Evolutionary conservation across 2,113 vertebrate genomes (phyloP).

Genomic region (Phoenicopterus ruber): DNA sequence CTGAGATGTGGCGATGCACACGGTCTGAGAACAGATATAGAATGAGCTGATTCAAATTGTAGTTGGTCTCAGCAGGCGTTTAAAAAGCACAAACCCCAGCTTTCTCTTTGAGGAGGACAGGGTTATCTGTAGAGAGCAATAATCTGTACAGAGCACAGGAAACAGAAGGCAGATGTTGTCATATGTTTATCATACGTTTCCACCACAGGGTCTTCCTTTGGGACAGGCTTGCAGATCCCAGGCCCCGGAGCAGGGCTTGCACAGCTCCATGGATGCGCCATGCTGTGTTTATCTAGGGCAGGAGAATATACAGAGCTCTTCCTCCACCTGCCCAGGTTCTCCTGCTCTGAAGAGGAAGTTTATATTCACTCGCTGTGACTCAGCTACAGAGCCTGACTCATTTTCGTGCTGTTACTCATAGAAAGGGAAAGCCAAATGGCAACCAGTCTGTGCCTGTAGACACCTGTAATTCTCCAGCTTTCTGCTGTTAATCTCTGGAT

Average conservation of each 20-base stretch:
- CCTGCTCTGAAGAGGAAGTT: background rate
- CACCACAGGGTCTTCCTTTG: background rate
- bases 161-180: slow-evolving; percentile 42
- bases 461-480: slow-evolving; percentile 50
- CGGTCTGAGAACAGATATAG: background rate
- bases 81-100: background rate
- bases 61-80: background rate
- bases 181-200: slow-evolving; percentile 1
- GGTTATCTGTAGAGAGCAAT: background rate
- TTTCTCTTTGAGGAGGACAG: background rate
- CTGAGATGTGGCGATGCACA: background rate
- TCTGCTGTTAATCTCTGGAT: background rate
- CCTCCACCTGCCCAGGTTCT: slow-evolving; percentile 17
- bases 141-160: slow-evolving; percentile 27
- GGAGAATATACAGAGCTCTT: background rate
- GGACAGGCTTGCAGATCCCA: background rate
- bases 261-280: background rate
- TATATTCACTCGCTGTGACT: background rate
- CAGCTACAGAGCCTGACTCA: slow-evolving; percentile 26
- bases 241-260: background rate
- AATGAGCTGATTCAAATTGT: background rate
- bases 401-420: slow-evolving; percentile 41
- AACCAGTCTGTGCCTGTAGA: slow-evolving; percentile 56
- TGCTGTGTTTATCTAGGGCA: background rate
- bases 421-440: slow-evolving; percentile 29